Evolutionary conservation across 2,113 vertebrate species (phyloP).

Genomic region (Pteruthius melanotis): DNA sequence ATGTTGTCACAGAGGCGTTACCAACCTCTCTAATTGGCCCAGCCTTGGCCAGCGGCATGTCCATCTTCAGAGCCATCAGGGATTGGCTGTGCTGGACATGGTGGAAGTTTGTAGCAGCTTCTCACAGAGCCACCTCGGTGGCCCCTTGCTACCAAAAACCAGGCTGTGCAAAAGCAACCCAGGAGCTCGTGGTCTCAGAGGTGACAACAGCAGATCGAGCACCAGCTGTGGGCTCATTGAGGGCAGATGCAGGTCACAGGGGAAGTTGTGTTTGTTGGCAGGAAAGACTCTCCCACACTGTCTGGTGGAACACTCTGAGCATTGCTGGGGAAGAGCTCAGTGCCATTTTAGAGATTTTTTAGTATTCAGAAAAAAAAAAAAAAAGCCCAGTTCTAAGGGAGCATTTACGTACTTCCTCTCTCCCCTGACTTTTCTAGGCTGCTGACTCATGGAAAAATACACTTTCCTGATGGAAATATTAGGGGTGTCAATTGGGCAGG

Average conservation of each 20-base stretch:
- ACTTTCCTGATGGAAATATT: neutral
- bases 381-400: neutral
- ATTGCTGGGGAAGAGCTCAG: neutral
- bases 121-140: neutral
- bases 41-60: fast-evolving
- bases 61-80: neutral
- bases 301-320: neutral
- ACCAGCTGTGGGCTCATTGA: neutral
- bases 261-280: neutral
- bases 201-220: neutral
- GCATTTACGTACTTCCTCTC: neutral
- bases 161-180: fast-evolving
- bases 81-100: fast-evolving
- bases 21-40: fast-evolving
- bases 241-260: neutral
- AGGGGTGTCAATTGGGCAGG: neutral
- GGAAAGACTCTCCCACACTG: neutral
- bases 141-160: neutral
- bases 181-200: fast-evolving
- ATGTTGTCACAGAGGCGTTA: neutral
- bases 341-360: neutral
- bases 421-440: neutral
- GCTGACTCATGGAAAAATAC: neutral
- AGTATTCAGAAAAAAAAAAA: neutral
- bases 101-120: neutral